Percentiles rank a stretch among this genome's conserved stretches.
These are phyloP conservation scores for Hylomyscus alleni DNA, from an alignment of 2,797 vertebrate genomes.

Conservation along the genomic window DNA sequence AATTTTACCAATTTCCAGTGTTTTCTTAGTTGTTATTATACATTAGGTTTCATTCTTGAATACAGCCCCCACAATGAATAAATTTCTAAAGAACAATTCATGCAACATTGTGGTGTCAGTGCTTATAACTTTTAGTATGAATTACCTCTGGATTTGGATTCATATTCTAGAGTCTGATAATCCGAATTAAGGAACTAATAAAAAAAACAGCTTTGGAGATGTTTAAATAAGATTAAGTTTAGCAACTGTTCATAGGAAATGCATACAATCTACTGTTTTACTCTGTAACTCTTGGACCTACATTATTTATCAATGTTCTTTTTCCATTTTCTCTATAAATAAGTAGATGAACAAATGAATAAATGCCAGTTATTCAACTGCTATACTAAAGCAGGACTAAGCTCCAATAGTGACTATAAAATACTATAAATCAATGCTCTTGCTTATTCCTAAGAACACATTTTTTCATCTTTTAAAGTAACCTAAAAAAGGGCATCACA, in stretches of 20 bases:
- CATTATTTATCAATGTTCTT: constrained; percentile 16
- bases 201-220: constrained; percentile 75
- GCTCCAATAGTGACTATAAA: constrained; percentile 31
- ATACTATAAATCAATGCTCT: constrained; percentile 55
- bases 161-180: constrained; percentile 57
- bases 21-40: constrained; percentile 30
- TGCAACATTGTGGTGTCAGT: constrained; percentile 14
- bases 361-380: constrained; percentile 32
- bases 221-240: constrained; percentile 51
- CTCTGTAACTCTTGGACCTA: constrained; percentile 22
- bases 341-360: constrained; percentile 26
- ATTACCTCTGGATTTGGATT: constrained; percentile 66
- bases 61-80: not conserved
- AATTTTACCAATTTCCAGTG: constrained; percentile 40
- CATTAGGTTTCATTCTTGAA: constrained; percentile 45
- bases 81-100: constrained; percentile 48
- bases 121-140: constrained; percentile 52
- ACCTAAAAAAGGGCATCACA: constrained; percentile 13
- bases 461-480: constrained; percentile 56
- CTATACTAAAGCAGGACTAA: constrained; percentile 22
- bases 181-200: constrained; percentile 71
- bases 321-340: constrained; percentile 41
- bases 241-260: not conserved
- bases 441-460: constrained; percentile 39
- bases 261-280: constrained; percentile 41